A percentile compares a stretch with the other conserved stretches of the same genome.
phyloP scores from a whole-genome alignment of 2,797 vertebrate genomes.

The Nothura maculosa region DNA sequence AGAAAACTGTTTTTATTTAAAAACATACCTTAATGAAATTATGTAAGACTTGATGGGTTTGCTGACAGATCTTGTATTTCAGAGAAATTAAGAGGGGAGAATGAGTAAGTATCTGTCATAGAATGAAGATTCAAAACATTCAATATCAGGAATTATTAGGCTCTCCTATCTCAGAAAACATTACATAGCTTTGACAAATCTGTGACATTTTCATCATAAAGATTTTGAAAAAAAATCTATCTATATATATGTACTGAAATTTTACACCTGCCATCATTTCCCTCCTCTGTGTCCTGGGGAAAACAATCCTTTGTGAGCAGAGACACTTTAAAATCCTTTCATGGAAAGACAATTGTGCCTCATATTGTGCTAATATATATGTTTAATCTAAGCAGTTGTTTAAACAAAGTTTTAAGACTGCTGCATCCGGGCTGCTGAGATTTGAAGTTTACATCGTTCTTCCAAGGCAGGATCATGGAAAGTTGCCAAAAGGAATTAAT shows the following conservation, averaged over 20 bases:
- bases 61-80: not conserved
- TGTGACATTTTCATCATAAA: not conserved
- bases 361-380: not conserved
- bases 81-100: constrained; percentile 23
- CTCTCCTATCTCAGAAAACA: constrained; percentile 64
- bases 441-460: not conserved
- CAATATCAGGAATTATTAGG: constrained; percentile 58
- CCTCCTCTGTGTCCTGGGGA: not conserved
- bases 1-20: not conserved
- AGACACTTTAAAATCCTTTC: constrained; percentile 22
- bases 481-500: constrained; percentile 58
- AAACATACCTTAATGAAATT: not conserved
- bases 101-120: constrained; percentile 63
- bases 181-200: constrained; percentile 57
- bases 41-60: not conserved
- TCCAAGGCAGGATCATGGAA: constrained; percentile 49
- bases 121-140: constrained; percentile 67
- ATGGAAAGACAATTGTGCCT: not conserved
- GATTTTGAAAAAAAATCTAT: not conserved
- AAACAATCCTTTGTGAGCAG: not conserved
- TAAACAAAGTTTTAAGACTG: constrained; percentile 33
- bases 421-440: constrained; percentile 18
- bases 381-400: constrained; percentile 61
- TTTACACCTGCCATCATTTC: constrained; percentile 26
- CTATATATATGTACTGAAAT: not conserved